A percentile compares a stretch with the other conserved stretches of the same genome.
Evolutionary conservation across 1,140 invertebrate genomes (phyloP).

Genomic region (Aphaenogaster floridana): DNA sequence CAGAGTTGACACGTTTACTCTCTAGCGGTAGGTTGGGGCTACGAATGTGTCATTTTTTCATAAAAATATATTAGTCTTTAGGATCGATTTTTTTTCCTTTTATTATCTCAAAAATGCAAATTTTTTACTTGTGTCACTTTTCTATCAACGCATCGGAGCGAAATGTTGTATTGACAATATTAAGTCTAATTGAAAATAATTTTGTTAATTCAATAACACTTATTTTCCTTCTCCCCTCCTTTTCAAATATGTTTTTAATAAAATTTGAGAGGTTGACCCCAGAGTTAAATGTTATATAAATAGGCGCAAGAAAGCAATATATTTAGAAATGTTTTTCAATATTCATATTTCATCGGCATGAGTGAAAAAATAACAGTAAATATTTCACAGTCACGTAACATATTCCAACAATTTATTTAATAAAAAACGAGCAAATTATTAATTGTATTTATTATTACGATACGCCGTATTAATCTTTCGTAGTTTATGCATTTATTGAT

Average conservation of each 20-base stretch:
- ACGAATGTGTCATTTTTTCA: too few species aligned
- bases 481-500: not conserved
- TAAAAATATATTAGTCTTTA: too few species aligned
- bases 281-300: not conserved
- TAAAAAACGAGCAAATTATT: not conserved
- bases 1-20: too few species aligned
- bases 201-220: too few species aligned
- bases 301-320: not conserved
- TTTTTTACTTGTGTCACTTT: too few species aligned
- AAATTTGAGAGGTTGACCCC: not conserved
- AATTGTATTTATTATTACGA: not conserved
- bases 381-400: not conserved
- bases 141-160: too few species aligned
- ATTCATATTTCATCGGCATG: not conserved
- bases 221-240: not conserved
- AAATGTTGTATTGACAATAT: too few species aligned
- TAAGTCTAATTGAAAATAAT: too few species aligned
- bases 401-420: conserved; percentile 6
- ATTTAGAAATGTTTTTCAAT: not conserved
- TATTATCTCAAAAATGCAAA: too few species aligned
- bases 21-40: too few species aligned
- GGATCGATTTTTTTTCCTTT: too few species aligned
- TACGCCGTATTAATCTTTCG: not conserved
- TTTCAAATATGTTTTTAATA: not conserved
- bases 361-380: not conserved